Evolutionary conservation across 2,888 invertebrate species (phyloP), one percentile per base, ranked within the genome.

Genomic region (Drosophila demipolita): DNA sequence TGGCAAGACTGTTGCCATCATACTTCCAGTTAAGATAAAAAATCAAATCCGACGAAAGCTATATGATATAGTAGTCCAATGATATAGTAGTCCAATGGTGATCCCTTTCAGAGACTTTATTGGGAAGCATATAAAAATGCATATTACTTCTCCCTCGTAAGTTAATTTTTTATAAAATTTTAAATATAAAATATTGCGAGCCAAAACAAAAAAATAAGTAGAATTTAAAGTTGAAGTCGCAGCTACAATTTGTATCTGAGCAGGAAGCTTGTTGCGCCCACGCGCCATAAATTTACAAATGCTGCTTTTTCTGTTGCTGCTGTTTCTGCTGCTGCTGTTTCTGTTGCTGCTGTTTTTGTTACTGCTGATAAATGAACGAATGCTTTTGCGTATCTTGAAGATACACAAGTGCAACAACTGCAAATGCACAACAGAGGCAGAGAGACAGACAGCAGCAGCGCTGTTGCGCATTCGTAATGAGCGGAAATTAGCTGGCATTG

Each of bases 401-500:
- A 85, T 81, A 86, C 84, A 82, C 82, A 80, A 63, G 69, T 68
- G 75, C 74, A 68, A 74, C 83, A 79, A 59, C 71, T 66, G 70
- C 73, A 23, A 23, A 65, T 54, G n/a, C 29, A 15, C 45, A 45
- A 45, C 45, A 45, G 15, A 45, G 45, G n/a, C 45, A 45, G 45
- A 20, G 7, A 42, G 6, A 20, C 42, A 12, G 20, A 20, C 61
- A 42, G 11, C 42, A 26, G 54, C 54, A n/a, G 64, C 53, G 65
- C 66, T 72, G 80, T 57, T 79, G 83, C 74, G 81, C 84, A 85
- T 84, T 82, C 82, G 82, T 85, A 86, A 86, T 87, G 87, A 85
- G 87, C 86, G 87, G 87, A 86, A 85, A 86, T 86, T 83, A 82
- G 87, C 78, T 85, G 85, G 80, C 80, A 85, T 87, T 82, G 81